phyloP scores from a whole-genome alignment of 1,140 invertebrate genomes.

The Aplysia californica region DNA sequence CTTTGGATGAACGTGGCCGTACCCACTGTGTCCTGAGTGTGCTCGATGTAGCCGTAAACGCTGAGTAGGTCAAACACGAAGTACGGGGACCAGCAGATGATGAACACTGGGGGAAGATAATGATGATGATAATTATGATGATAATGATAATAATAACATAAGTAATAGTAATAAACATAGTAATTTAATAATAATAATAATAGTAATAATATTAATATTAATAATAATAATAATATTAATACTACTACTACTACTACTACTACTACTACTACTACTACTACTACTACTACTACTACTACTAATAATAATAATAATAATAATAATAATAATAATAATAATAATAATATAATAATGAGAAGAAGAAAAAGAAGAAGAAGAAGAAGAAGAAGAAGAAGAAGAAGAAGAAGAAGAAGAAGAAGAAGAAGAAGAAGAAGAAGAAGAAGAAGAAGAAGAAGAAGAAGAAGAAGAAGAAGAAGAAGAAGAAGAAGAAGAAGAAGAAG shows the following conservation, averaged over 20 bases:
- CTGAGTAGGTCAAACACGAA: conserved; percentile 93
- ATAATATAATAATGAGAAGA: neutral
- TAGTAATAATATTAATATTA: too few relatives aligned
- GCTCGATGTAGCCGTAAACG: conserved; percentile 87
- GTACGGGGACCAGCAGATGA: conserved; percentile 95
- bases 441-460: neutral
- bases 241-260: too few relatives aligned
- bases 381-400: neutral
- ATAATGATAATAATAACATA: neutral
- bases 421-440: neutral
- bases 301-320: too few relatives aligned
- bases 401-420: neutral
- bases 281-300: too few relatives aligned
- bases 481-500: neutral
- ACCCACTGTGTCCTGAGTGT: conserved; percentile 81
- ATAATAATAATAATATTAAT: too few relatives aligned
- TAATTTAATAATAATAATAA: too few relatives aligned
- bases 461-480: neutral
- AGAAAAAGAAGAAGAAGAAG: neutral
- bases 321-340: too few relatives aligned
- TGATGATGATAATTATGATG: too few relatives aligned
- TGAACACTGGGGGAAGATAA: conserved; percentile 79
- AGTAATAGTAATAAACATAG: neutral
- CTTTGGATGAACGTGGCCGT: conserved; percentile 94
- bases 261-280: too few relatives aligned